These are phyloP conservation scores for Cheilosia soror DNA, from an alignment of 2,888 invertebrate genomes.

Conservation along the genomic window DNA sequence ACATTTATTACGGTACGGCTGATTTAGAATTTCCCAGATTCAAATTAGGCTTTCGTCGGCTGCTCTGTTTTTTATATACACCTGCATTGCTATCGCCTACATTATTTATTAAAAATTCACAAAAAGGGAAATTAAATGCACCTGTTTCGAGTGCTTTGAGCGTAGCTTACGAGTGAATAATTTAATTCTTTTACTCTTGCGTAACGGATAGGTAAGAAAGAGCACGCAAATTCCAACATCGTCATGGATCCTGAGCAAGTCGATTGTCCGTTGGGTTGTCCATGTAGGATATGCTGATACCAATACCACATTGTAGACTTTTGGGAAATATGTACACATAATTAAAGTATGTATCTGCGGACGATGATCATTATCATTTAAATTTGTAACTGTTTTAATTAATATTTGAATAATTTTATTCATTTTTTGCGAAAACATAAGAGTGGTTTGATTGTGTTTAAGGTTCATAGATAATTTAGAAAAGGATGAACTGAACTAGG, in stretches of 20 bases:
- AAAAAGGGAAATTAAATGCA: conserved; percentile 1
- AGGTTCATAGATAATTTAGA: too few species aligned
- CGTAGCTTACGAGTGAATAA: conserved; percentile 69
- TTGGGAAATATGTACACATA: too few species aligned
- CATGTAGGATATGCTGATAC: background rate
- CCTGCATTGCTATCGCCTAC: conserved; percentile 21
- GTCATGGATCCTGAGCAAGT: conserved; percentile 65
- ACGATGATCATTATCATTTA: too few species aligned
- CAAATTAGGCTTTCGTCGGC: conserved; percentile 39
- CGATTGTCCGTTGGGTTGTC: background rate
- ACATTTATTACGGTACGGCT: conserved; percentile 16
- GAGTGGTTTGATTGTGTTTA: too few species aligned
- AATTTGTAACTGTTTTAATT: too few species aligned
- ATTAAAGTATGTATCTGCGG: too few species aligned
- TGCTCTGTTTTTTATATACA: conserved; percentile 40
- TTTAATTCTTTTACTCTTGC: conserved; percentile 62
- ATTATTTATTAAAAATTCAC: background rate
- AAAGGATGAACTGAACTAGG: too few species aligned
- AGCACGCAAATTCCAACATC: conserved; percentile 66
- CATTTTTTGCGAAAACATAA: too few species aligned
- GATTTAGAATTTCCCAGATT: conserved; percentile 23
- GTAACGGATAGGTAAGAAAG: conserved; percentile 54
- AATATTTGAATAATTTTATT: too few species aligned
- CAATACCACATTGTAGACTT: too few species aligned
- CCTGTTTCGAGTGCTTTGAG: conserved; percentile 34